Conservation (phyloP, 2,888 invertebrate species). For the Tryphoninae sp. region DNA sequence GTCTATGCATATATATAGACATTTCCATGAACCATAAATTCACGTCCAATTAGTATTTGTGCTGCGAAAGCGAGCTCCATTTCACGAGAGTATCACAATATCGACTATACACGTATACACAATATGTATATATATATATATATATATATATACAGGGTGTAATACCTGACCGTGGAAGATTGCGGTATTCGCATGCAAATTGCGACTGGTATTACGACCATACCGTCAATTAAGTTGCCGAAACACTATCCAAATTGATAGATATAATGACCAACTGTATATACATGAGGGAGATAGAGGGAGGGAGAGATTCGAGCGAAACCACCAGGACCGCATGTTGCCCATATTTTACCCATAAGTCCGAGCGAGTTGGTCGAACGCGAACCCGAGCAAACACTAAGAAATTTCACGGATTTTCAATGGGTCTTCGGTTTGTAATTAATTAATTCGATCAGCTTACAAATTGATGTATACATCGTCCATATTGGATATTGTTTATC, state of each 20-base stretch:
- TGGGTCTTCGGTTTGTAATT: not conserved
- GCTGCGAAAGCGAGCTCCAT: not conserved
- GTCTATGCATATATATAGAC: not conserved
- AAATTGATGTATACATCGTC: conserved; percentile 5
- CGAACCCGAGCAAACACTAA: not conserved
- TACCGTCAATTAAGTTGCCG: conserved; percentile 29
- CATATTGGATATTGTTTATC: not conserved
- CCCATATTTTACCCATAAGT: not conserved
- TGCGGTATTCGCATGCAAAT: conserved; percentile 39
- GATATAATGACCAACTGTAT: conserved; percentile 5
- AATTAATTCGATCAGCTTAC: conserved; percentile 21
- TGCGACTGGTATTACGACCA: conserved; percentile 15
- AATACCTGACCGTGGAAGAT: conserved; percentile 17
- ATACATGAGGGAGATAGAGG: not conserved
- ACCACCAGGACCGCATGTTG: conserved; percentile 7
- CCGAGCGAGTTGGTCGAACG: not conserved
- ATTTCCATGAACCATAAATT: conserved; percentile 20
- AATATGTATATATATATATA: not conserved
- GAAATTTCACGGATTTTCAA: conserved; percentile 7
- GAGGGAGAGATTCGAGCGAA: not conserved
- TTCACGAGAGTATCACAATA: not conserved
- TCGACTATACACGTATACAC: not conserved
- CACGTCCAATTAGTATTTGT: conserved; percentile 32
- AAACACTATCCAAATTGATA: conserved; percentile 33
- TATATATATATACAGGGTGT: not conserved